Conservation (phyloP, 1,140 invertebrate genomes). For the Neuroterus valhalla region DNA sequence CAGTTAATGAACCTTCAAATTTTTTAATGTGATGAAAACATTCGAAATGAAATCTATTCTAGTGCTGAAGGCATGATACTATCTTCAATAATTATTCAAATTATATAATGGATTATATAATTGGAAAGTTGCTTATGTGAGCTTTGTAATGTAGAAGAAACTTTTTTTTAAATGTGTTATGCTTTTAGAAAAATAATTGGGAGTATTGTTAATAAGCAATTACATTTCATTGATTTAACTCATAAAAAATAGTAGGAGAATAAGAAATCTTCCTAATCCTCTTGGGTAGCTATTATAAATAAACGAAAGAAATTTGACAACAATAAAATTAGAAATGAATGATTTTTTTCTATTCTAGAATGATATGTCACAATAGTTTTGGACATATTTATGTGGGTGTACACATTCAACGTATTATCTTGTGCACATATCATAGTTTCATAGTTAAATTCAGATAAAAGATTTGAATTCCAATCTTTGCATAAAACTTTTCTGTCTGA, state of each 20-base stretch:
- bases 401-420: neutral
- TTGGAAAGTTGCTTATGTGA: neutral
- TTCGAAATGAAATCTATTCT: constrained; percentile 28
- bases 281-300: neutral
- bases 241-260: neutral
- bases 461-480: neutral
- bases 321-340: neutral
- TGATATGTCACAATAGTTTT: neutral
- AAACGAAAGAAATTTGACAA: neutral
- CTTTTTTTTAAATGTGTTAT: too few relatives aligned
- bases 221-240: too few relatives aligned
- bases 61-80: constrained; percentile 5
- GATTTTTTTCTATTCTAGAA: neutral
- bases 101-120: neutral
- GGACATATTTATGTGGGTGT: neutral
- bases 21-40: constrained; percentile 31
- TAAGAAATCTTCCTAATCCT: neutral
- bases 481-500: neutral
- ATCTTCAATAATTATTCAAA: neutral
- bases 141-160: neutral
- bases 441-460: neutral
- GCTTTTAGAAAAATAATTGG: too few relatives aligned
- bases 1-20: constrained; percentile 18
- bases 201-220: too few relatives aligned
- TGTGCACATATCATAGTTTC: neutral